These are phyloP conservation scores for Nerophis ophidion DNA, from an alignment of 2,113 vertebrate genomes.

Conservation along the genomic window DNA sequence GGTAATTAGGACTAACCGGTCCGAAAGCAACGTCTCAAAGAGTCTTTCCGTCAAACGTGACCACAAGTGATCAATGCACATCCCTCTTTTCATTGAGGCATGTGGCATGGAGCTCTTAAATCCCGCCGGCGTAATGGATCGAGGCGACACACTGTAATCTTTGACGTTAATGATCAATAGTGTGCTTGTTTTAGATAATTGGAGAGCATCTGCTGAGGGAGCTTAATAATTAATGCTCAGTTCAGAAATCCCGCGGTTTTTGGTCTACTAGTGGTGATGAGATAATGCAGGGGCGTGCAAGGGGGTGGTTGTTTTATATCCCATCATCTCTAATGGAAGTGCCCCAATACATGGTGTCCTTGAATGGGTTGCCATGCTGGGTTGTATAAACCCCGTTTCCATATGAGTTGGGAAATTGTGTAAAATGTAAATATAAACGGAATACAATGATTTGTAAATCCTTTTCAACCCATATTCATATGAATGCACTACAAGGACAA, in stretches of 20 bases:
- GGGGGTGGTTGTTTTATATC: constrained; percentile 33
- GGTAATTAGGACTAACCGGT: constrained; percentile 56
- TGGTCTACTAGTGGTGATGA: constrained; percentile 16
- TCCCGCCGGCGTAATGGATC: constrained; percentile 44
- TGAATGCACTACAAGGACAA: too few relatives aligned
- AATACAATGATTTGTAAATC: too few relatives aligned
- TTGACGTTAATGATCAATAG: constrained; percentile 61
- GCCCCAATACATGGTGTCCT: constrained; percentile 55
- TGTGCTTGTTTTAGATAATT: constrained; percentile 48
- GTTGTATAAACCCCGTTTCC: too few relatives aligned
- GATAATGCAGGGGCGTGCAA: constrained; percentile 16
- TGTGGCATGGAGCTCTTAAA: constrained; percentile 51
- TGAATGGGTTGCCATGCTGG: constrained; percentile 51
- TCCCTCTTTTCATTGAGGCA: constrained; percentile 63
- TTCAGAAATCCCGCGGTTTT: constrained; percentile 9
- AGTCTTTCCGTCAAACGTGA: constrained; percentile 33
- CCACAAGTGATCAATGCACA: constrained; percentile 57
- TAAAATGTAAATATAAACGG: too few relatives aligned
- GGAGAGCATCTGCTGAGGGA: constrained; percentile 16
- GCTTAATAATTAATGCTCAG: constrained; percentile 37
- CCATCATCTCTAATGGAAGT: constrained; percentile 48
- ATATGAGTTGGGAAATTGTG: too few relatives aligned
- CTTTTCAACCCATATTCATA: too few relatives aligned
- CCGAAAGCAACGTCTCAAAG: constrained; percentile 33
- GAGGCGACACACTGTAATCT: constrained; percentile 43